Evolutionary conservation across 2,888 invertebrate genomes (phyloP).

Genomic region (Agrochola litura): DNA sequence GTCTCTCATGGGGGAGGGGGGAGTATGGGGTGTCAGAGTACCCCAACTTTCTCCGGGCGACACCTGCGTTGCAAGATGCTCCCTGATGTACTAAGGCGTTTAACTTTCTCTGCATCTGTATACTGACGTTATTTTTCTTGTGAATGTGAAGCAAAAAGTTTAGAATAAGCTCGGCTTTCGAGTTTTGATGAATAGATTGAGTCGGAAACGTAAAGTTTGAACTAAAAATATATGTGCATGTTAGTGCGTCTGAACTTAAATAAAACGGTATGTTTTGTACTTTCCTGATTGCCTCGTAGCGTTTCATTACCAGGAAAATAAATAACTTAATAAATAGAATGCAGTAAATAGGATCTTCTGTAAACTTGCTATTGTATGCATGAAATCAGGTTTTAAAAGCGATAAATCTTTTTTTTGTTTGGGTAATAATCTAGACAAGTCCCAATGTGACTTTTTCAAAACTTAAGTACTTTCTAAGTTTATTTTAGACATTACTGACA

Average conservation of each 20-base stretch:
- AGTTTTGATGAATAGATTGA: constrained; percentile 33
- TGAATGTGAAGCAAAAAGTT: constrained; percentile 29
- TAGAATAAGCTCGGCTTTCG: constrained; percentile 9
- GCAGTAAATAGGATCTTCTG: neutral
- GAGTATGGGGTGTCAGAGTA: constrained; percentile 55
- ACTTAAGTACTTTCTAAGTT: neutral
- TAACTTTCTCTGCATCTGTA: constrained; percentile 62
- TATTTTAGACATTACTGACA: no score
- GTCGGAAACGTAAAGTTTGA: neutral
- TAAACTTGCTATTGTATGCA: neutral
- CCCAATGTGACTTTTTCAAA: no score
- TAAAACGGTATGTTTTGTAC: neutral
- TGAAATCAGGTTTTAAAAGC: neutral
- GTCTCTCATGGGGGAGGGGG: constrained; percentile 52
- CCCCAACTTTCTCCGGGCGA: constrained; percentile 68
- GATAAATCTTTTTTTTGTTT: no score
- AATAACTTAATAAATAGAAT: neutral
- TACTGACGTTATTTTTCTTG: constrained; percentile 50
- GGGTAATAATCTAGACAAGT: neutral
- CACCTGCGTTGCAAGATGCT: constrained; percentile 80
- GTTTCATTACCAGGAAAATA: neutral
- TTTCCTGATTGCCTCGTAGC: neutral
- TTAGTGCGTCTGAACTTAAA: neutral
- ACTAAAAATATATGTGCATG: neutral
- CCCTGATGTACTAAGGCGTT: constrained; percentile 76